Evolutionary conservation across 2,888 invertebrate species (phyloP), one percentile per base, ranked within the genome.

Genomic region (Drosophila paranaensis): DNA sequence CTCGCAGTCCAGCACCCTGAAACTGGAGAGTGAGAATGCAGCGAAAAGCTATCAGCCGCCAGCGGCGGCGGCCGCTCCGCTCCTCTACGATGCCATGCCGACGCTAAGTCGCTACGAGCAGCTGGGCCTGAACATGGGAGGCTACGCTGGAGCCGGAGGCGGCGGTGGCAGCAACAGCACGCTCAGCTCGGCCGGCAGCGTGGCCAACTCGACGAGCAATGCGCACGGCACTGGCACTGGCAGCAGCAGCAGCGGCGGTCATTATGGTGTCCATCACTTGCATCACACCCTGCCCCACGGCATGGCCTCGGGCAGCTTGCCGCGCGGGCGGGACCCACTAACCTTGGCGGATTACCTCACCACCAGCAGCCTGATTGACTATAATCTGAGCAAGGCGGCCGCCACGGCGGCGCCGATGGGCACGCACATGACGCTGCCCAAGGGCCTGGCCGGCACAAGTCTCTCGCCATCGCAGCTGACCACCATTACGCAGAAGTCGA

Each of bases 1-100:
- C 57, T 92, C 93, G 45, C 92, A 92, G 76, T 92, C 93, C 40
- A 92, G 92, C 67, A 92, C 93, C 1, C 77, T 93, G 20, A 92
- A 91, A 74, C 86, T 92, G 58, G 91, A 90, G 54, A 90, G 90
- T 40, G 93, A 93, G 72, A 74, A 67, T 48, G 73, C 75, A 6
- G 81, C 90, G 57, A 92, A 91, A 76, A 80, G 81, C 33, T 92
- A 91, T 66, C 91, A 91, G 74, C 75, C 77, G 39, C 40, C 80
- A 11, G 66, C 82, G 3, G 54, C 82, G 42, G 61, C 83, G 40
- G 76, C 82, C 13, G 89, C 90, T n/a, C 91, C 91, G 20, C 80
- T 92, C 6, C 86, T 93, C 3, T 93, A 93, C 68, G 93, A 93
- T 74, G 91, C 93, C 42, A 87, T 92, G 86, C 91, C 91, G 16